A percentile compares a stretch with the other conserved stretches of the same genome.
Evolutionary conservation across 1,140 invertebrate genomes (phyloP).

Genomic region (Drosophila nasuta): DNA sequence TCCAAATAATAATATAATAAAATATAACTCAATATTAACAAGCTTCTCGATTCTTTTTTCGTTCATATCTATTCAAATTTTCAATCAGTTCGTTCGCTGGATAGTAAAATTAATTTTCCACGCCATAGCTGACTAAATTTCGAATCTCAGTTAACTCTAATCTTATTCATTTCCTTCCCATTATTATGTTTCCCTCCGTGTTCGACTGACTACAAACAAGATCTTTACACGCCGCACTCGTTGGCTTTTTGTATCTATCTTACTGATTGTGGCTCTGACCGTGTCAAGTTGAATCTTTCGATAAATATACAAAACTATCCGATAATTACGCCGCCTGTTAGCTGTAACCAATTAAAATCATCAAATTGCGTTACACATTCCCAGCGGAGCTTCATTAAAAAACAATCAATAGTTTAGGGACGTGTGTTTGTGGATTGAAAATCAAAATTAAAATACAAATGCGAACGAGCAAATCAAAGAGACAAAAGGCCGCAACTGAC

Average conservation of each 20-base stretch:
- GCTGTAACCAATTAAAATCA: conserved; percentile 76
- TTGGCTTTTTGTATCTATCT: too few relatives aligned
- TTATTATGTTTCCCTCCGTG: neutral
- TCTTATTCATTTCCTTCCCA: conserved; percentile 18
- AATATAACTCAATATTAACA: conserved; percentile 39
- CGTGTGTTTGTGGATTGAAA: conserved; percentile 19
- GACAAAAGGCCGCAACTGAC: conserved; percentile 43
- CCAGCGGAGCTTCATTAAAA: conserved; percentile 71
- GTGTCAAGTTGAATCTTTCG: conserved; percentile 28
- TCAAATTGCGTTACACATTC: conserved; percentile 77
- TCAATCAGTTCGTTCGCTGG: conserved; percentile 7
- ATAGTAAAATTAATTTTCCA: conserved; percentile 50
- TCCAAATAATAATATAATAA: neutral
- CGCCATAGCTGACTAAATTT: conserved; percentile 44
- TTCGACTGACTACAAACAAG: conserved; percentile 35
- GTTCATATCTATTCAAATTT: conserved; percentile 16
- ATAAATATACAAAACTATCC: conserved; percentile 26
- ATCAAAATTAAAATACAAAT: conserved; percentile 71
- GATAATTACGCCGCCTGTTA: conserved; percentile 70
- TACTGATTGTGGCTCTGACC: conserved; percentile 1
- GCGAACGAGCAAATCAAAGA: conserved; percentile 74
- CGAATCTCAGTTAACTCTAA: conserved; percentile 25
- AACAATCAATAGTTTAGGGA: conserved; percentile 58
- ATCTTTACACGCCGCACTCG: conserved; percentile 19
- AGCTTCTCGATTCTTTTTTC: conserved; percentile 11